A percentile compares a stretch with the other conserved stretches of the same genome.
Evolutionary conservation across 2,797 vertebrate species (phyloP).

Genomic region (Muscicapa comitata): DNA sequence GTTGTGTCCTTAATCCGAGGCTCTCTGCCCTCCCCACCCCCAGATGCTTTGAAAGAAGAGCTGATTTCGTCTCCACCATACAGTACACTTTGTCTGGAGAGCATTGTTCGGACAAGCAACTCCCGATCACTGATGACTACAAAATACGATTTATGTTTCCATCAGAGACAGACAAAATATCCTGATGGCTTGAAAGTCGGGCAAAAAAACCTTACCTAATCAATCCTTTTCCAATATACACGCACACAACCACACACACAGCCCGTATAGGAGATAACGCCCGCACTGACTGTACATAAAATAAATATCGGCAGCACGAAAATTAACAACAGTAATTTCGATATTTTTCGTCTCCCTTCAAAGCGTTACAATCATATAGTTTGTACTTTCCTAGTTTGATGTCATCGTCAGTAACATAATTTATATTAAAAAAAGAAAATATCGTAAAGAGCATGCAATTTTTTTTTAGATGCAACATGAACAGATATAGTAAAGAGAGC

Average conservation of each 20-base stretch:
- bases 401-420: not conserved
- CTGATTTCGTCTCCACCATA: conserved; percentile 38
- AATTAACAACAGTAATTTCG: not conserved
- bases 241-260: not conserved
- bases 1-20: conserved; percentile 20
- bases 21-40: not conserved
- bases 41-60: conserved; percentile 16
- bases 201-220: conserved; percentile 10
- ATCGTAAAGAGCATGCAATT: conserved; percentile 32
- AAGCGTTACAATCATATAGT: not conserved
- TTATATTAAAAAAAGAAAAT: not conserved
- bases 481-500: conserved; percentile 57
- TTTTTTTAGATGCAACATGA: conserved; percentile 45
- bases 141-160: conserved; percentile 49
- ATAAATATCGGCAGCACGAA: not conserved
- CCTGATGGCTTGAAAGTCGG: conserved; percentile 5
- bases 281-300: not conserved
- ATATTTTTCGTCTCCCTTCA: not conserved
- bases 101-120: conserved; percentile 64
- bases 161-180: conserved; percentile 27
- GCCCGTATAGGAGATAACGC: not conserved
- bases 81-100: conserved; percentile 58
- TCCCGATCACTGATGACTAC: conserved; percentile 45
- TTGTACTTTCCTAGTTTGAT: not conserved
- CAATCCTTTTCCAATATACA: not conserved